A percentile compares a stretch with the other conserved stretches of the same genome.
Conservation (phyloP, 2,797 vertebrate species). For the Crypturellus tataupa region DNA sequence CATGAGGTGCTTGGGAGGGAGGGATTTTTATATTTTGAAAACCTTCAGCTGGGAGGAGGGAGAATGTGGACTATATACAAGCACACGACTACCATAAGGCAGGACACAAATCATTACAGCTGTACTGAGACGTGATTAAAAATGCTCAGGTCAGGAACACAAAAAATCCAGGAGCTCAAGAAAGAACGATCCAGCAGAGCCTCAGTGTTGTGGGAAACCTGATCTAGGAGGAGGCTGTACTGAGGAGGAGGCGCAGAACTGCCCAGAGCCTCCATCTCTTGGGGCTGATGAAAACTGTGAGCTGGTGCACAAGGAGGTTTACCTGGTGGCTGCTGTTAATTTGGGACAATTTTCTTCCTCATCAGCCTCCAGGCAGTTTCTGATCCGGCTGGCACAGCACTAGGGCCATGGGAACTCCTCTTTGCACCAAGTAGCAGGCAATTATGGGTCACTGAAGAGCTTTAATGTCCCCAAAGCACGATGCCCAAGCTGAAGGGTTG, state of each 20-base stretch:
- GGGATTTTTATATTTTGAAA: constrained; percentile 8
- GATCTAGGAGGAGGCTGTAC: not conserved
- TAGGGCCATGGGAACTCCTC: not conserved
- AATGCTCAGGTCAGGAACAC: not conserved
- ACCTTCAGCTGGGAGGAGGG: not conserved
- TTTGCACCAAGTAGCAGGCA: not conserved
- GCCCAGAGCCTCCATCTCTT: not conserved
- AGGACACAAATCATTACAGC: not conserved
- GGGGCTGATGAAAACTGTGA: not conserved
- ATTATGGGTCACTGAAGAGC: not conserved
- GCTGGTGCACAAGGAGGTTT: not conserved
- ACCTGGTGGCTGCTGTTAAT: not conserved
- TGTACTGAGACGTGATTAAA: not conserved
- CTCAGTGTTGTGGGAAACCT: not conserved
- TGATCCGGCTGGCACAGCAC: not conserved
- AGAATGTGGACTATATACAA: not conserved
- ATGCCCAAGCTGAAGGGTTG: not conserved
- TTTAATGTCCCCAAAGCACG: not conserved
- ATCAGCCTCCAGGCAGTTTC: not conserved
- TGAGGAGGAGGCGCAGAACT: not conserved
- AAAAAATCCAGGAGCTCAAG: not conserved
- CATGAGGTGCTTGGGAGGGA: not conserved
- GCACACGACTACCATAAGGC: not conserved
- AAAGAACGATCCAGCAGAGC: not conserved
- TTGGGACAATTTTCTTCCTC: not conserved